Conservation (phyloP, 2,113 vertebrate species). For the Rutilus rutilus region DNA sequence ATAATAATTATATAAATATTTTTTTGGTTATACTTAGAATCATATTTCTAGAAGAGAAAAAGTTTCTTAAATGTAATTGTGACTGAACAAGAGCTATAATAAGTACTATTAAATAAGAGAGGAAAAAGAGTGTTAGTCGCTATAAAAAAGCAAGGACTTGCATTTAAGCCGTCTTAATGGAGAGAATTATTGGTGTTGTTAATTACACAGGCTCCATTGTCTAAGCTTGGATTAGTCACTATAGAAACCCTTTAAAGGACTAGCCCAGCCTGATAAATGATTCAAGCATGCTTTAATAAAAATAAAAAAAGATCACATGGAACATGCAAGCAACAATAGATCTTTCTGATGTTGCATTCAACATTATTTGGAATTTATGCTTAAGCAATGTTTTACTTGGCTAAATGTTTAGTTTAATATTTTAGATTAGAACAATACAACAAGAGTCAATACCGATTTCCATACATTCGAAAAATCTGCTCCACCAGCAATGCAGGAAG, state of each 20-base stretch:
- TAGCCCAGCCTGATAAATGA: constrained; percentile 1
- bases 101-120: neutral
- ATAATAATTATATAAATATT: no score
- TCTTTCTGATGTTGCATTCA: neutral
- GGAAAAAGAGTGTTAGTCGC: neutral
- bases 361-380: neutral
- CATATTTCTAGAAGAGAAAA: neutral
- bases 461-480: constrained; percentile 2
- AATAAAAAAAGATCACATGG: constrained; percentile 44
- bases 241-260: constrained; percentile 59
- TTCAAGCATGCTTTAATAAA: constrained; percentile 58
- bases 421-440: neutral
- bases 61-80: constrained; percentile 14
- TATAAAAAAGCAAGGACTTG: constrained; percentile 50
- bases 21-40: neutral
- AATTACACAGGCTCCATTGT: constrained; percentile 59
- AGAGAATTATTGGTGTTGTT: constrained; percentile 52
- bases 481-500: neutral
- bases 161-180: constrained; percentile 52
- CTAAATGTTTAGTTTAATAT: neutral
- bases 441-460: neutral
- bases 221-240: constrained; percentile 64
- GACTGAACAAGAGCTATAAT: neutral
- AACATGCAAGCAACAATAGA: neutral
- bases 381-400: neutral